Evolutionary conservation across 2,113 vertebrate genomes (phyloP).

Genomic region (Dasyurus viverrinus): DNA sequence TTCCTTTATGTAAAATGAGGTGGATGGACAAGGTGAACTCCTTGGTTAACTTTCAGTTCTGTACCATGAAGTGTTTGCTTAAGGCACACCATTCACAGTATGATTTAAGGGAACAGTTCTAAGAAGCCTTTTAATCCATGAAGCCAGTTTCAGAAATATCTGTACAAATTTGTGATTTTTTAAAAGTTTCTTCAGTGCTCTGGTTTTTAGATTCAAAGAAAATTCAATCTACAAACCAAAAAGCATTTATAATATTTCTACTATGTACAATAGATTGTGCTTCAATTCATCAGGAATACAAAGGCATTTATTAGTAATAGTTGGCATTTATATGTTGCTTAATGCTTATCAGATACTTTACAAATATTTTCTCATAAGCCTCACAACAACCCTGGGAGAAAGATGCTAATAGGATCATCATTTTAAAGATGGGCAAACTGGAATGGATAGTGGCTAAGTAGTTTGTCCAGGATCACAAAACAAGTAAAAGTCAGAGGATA

Average conservation of each 20-base stretch:
- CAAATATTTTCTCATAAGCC: neutral
- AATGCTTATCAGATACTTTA: neutral
- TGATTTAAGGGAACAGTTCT: neutral
- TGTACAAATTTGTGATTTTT: neutral
- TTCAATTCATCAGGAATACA: neutral
- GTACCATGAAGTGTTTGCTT: neutral
- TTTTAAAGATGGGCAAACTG: neutral
- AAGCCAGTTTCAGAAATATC: neutral
- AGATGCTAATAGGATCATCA: neutral
- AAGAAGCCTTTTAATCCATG: neutral
- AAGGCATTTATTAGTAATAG: neutral
- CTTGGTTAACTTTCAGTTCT: neutral
- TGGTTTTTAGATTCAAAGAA: neutral
- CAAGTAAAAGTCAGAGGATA: neutral
- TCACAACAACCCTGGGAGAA: neutral
- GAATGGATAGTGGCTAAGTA: neutral
- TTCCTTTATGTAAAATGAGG: neutral
- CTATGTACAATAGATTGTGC: neutral
- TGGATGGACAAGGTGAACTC: neutral
- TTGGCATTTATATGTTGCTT: neutral
- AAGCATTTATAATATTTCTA: neutral
- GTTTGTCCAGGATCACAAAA: neutral
- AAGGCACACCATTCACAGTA: neutral
- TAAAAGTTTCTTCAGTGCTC: neutral
- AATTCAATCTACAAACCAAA: neutral